A percentile compares a stretch with the other conserved stretches of the same genome.
These are phyloP conservation scores for Nyctibius bracteatus DNA, from an alignment of 2,113 vertebrate genomes.

Conservation along the genomic window DNA sequence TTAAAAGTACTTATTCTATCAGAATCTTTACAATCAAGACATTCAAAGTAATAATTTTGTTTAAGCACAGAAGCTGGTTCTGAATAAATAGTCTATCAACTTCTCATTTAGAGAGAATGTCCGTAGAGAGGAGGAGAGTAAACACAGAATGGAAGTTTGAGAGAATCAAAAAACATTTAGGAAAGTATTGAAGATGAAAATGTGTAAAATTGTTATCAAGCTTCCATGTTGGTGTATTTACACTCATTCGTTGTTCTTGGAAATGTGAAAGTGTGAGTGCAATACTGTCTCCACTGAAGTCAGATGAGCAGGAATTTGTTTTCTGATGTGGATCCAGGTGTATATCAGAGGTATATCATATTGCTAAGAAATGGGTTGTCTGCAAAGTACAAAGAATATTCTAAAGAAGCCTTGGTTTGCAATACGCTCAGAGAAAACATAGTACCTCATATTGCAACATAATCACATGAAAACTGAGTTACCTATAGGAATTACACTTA, in stretches of 20 bases:
- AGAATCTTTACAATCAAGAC: background rate
- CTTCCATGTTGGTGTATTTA: background rate
- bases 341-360: background rate
- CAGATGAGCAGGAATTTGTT: background rate
- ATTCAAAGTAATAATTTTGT: background rate
- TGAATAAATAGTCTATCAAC: background rate
- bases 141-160: background rate
- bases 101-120: background rate
- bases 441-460: background rate
- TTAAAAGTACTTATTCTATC: background rate
- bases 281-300: background rate
- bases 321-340: rapidly evolving
- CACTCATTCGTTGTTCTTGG: background rate
- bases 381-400: background rate
- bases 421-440: background rate
- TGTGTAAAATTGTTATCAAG: background rate
- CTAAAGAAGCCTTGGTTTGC: background rate
- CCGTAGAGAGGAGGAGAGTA: background rate
- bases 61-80: background rate
- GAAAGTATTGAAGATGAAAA: background rate
- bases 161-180: background rate
- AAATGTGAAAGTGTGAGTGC: background rate
- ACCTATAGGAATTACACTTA: background rate
- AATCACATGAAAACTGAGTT: background rate
- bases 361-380: background rate